Evolutionary conservation across 2,797 vertebrate genomes (phyloP), one percentile per base, ranked within the genome.

Genomic region (Sebastes paucispinis): DNA sequence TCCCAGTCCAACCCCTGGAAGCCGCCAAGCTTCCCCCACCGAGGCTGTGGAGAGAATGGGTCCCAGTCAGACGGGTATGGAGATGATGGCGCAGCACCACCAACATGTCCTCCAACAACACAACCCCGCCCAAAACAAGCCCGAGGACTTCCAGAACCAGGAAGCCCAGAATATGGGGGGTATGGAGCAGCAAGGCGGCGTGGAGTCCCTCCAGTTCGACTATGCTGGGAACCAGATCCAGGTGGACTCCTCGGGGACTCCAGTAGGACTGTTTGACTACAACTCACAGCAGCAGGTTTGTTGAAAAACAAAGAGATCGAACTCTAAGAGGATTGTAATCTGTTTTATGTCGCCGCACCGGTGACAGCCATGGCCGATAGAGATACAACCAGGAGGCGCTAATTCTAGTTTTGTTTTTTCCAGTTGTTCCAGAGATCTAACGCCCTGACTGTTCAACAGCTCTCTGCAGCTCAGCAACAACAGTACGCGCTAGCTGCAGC

Each of bases 261-360:
- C 98, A 75, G 96, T 99, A 27, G 97, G 98, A 88, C 95, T 99
- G 90, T 99, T 99, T 92, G 98, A 99, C 96, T 99, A 99, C 96
- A 97, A 69, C 94, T 97, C 98, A 80, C 98, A 99, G 90, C 98
- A 99, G 87, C 95, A 96, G 95, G 95, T 96, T 4, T 63, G 91
- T 89, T 64, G 12, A 64, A 79, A 39, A 47, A 65, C 11, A 20
- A 20, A 69, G 52, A 55, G 27, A 18, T 69, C 10, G 20, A 52
- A 55, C 14, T 60, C 14, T 31, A 22, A 39, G 43, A 70, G 9
- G 31, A 59, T 77, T 81, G 12, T 79, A 36, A 80, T 73, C 3
- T n/a, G 6, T 47, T 50, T 58, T 31, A 24, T 7, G 43, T 47
- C 6, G 14, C 16, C 43, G 16, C 43, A 47, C 43, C 3, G 16